phyloP scores from a whole-genome alignment of 2,888 invertebrate genomes.

The Parnassius orleans region DNA sequence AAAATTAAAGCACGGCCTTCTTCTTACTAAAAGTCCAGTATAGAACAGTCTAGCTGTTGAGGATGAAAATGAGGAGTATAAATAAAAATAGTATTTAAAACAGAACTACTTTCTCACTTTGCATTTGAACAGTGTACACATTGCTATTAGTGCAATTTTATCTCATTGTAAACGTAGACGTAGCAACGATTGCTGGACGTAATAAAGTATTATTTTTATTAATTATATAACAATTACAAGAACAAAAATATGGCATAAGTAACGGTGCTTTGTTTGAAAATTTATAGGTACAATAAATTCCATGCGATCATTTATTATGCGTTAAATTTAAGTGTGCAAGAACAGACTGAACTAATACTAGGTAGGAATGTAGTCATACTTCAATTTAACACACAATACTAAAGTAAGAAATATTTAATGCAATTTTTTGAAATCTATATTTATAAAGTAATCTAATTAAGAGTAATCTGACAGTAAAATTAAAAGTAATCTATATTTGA shows the following conservation, averaged over 20 bases:
- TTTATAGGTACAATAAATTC: neutral
- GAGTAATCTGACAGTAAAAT: neutral
- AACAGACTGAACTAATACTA: slow-evolving; percentile 15
- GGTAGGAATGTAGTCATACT: neutral
- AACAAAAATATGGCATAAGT: neutral
- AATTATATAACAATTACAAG: neutral
- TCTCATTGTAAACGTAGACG: neutral
- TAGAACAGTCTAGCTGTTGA: no score
- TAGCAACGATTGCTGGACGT: neutral
- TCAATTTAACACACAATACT: neutral
- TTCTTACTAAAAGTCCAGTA: no score
- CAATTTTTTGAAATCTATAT: neutral
- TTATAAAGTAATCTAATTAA: no score
- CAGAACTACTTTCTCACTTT: neutral
- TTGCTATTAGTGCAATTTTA: neutral
- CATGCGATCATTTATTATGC: neutral
- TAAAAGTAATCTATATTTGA: neutral
- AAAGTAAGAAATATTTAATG: neutral
- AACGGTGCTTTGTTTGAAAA: slow-evolving; percentile 5
- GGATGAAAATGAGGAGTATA: no score
- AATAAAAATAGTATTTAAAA: neutral
- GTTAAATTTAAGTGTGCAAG: slow-evolving; percentile 1
- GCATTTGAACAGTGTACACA: neutral
- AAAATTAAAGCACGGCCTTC: no score
- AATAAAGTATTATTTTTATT: slow-evolving; percentile 5